Evolutionary conservation across 92 coral and sea anemone genomes (phyloP).

Genomic region (Ricordea florida): DNA sequence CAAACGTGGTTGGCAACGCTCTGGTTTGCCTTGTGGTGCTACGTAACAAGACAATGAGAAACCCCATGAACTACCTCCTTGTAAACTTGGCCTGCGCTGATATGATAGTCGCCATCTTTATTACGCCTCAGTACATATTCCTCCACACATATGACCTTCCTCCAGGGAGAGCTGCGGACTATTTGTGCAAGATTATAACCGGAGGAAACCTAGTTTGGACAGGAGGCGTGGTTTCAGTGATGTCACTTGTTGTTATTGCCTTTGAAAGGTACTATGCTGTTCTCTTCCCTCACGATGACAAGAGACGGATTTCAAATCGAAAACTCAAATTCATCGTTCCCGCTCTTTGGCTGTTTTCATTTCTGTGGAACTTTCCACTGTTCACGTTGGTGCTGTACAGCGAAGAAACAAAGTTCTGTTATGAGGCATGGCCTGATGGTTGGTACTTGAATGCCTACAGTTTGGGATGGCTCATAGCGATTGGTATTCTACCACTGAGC

Average conservation of each 20-base stretch:
- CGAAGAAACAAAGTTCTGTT: not conserved
- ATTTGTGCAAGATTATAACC: conserved; percentile 30
- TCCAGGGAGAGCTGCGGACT: conserved; percentile 10
- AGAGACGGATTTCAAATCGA: conserved; percentile 13
- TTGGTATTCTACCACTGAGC: conserved; percentile 3
- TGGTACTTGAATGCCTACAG: conserved; percentile 38
- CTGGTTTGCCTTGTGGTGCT: conserved; percentile 21
- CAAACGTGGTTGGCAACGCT: conserved; percentile 12
- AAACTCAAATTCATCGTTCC: conserved; percentile 34
- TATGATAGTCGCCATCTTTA: conserved; percentile 29
- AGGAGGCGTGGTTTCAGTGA: conserved; percentile 31
- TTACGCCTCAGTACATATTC: conserved; percentile 18
- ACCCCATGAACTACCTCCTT: conserved; percentile 31
- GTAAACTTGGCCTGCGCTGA: conserved; percentile 29
- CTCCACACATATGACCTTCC: conserved; percentile 26
- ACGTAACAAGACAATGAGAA: conserved; percentile 11
- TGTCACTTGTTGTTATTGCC: conserved; percentile 25
- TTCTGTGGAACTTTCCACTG: conserved; percentile 22
- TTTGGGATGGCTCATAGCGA: conserved; percentile 20
- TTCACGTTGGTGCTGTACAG: not conserved
- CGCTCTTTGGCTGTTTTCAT: conserved; percentile 15
- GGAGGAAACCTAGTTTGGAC: conserved; percentile 31
- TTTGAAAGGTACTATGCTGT: conserved; percentile 32
- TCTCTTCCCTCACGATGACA: conserved; percentile 13
- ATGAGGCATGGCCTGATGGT: conserved; percentile 2